Evolutionary conservation across 2,797 vertebrate genomes (phyloP).

Genomic region (Cyclopterus lumpus): DNA sequence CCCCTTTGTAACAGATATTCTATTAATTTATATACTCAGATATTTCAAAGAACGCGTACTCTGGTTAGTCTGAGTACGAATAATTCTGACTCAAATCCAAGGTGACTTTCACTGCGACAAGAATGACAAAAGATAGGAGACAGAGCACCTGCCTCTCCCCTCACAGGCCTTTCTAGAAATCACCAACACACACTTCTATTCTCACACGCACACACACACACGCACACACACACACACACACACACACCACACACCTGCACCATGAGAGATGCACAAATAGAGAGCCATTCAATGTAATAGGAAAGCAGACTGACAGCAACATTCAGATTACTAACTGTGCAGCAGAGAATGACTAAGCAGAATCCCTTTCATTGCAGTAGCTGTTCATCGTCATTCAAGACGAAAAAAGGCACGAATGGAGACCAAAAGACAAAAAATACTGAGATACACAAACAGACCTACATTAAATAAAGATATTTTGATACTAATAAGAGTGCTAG

Average conservation of each 20-base stretch:
- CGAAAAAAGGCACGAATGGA: slow-evolving; percentile 4
- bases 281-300: slow-evolving; percentile 50
- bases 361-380: slow-evolving; percentile 47
- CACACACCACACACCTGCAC: slow-evolving; percentile 5
- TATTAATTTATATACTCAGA: neutral
- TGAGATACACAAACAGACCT: slow-evolving; percentile 6
- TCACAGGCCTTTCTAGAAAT: slow-evolving; percentile 29
- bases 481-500: neutral
- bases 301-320: slow-evolving; percentile 69
- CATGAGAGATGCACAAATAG: slow-evolving; percentile 23
- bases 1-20: neutral
- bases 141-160: slow-evolving; percentile 38
- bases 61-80: slow-evolving; percentile 15
- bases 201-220: slow-evolving; percentile 20
- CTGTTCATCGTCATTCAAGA: slow-evolving; percentile 27
- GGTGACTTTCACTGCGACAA: slow-evolving; percentile 62
- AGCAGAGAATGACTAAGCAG: slow-evolving; percentile 68
- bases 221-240: slow-evolving; percentile 8
- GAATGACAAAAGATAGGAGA: slow-evolving; percentile 44
- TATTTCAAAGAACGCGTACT: slow-evolving; percentile 1
- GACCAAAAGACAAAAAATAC: neutral
- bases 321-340: slow-evolving; percentile 47
- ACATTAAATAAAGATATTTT: slow-evolving; percentile 1
- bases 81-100: slow-evolving; percentile 36
- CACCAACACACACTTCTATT: neutral